These are phyloP conservation scores for Enchytraeus crypticus DNA, from an alignment of 2,888 invertebrate species.

Conservation along the genomic window DNA sequence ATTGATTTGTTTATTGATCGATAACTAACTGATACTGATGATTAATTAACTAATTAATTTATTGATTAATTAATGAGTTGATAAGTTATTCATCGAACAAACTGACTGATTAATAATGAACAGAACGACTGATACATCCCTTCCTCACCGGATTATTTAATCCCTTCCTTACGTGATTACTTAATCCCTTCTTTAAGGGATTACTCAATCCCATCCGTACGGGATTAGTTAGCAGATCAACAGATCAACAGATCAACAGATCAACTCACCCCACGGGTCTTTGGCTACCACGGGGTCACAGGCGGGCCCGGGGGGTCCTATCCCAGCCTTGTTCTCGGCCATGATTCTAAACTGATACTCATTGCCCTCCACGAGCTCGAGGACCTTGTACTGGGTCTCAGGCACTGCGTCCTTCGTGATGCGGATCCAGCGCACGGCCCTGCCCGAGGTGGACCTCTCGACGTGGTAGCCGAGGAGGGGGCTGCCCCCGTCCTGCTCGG, in stretches of 20 bases:
- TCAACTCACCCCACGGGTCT: constrained; percentile 29
- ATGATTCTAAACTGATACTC: constrained; percentile 56
- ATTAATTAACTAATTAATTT: too few species aligned
- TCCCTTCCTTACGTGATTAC: too few species aligned
- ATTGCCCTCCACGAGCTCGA: constrained; percentile 39
- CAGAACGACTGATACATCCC: too few species aligned
- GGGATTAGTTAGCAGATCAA: too few species aligned
- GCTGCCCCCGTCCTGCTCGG: constrained; percentile 37
- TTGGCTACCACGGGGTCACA: constrained; percentile 33
- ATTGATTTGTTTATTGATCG: background rate
- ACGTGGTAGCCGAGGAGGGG: constrained; percentile 44
- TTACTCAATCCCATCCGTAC: too few species aligned
- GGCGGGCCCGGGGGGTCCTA: constrained; percentile 19
- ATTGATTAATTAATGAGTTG: too few species aligned
- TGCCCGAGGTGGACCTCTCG: constrained; percentile 55
- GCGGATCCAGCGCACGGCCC: constrained; percentile 36
- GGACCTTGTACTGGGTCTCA: constrained; percentile 15
- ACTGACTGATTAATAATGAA: too few species aligned
- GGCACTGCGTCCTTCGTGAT: constrained; percentile 17
- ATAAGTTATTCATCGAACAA: too few species aligned
- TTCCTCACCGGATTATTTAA: too few species aligned
- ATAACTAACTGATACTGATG: too few species aligned
- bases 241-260: too few species aligned
- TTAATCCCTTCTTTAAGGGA: too few species aligned
- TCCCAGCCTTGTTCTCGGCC: constrained; percentile 60